These are phyloP conservation scores for Tor tambroides DNA, from an alignment of 2,113 vertebrate genomes.

Conservation along the genomic window DNA sequence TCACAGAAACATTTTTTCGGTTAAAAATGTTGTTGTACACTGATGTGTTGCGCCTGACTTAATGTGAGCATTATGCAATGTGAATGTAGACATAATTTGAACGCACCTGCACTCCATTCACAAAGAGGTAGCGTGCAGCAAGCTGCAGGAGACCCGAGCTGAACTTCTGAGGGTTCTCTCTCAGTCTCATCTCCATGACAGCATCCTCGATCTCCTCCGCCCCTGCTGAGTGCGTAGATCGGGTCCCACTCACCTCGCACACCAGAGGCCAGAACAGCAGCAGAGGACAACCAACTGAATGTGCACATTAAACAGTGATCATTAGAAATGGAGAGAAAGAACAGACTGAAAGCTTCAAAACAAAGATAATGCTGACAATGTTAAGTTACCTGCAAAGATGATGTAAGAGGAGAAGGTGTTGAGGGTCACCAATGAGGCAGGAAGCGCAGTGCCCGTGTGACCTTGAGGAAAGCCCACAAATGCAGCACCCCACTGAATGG, in stretches of 20 bases:
- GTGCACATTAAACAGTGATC: neutral
- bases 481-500: conserved; percentile 96
- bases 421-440: conserved; percentile 88
- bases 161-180: conserved; percentile 87
- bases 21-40: neutral
- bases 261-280: conserved; percentile 96
- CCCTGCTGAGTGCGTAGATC: conserved; percentile 68
- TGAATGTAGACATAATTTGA: too few relatives aligned
- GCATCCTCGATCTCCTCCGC: conserved; percentile 78
- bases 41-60: neutral
- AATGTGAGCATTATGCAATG: neutral
- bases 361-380: neutral
- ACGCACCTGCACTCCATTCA: conserved; percentile 87
- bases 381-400: conserved; percentile 87
- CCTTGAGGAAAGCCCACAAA: conserved; percentile 94
- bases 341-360: neutral
- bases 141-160: conserved; percentile 85
- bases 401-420: conserved; percentile 96
- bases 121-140: conserved; percentile 88
- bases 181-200: conserved; percentile 95
- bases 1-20: neutral
- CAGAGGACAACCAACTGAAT: conserved; percentile 86
- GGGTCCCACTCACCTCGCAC: conserved; percentile 77
- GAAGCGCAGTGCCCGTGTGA: conserved; percentile 81
- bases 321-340: neutral